Percentiles rank a stretch among this genome's conserved stretches.
Conservation (phyloP, 2,888 invertebrate species). For the Geophilus truncorum region DNA sequence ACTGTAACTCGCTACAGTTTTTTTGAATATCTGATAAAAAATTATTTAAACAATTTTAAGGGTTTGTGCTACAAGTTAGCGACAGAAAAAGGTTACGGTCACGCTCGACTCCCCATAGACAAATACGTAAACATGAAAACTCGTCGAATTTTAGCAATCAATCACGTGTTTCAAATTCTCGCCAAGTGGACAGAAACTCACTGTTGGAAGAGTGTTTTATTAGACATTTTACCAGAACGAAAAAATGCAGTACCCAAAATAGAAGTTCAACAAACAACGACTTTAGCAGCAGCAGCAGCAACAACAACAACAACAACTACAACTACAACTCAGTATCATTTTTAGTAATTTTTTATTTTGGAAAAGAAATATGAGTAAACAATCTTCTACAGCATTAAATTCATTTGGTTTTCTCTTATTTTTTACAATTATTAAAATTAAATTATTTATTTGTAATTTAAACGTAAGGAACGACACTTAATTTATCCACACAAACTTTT, state of each 20-base stretch:
- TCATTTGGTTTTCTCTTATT: too few relatives aligned
- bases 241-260: slow-evolving; percentile 58
- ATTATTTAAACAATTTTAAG: slow-evolving; percentile 49
- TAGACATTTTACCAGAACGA: slow-evolving; percentile 69
- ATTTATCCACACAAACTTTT: too few relatives aligned
- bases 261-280: not conserved
- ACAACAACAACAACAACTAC: too few relatives aligned
- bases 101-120: slow-evolving; percentile 80
- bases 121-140: slow-evolving; percentile 87
- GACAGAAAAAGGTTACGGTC: slow-evolving; percentile 65
- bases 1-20: not conserved
- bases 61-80: slow-evolving; percentile 82
- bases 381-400: not conserved
- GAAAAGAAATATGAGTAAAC: not conserved
- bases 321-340: too few relatives aligned
- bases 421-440: not conserved
- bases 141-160: slow-evolving; percentile 87
- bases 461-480: not conserved
- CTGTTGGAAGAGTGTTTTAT: slow-evolving; percentile 71
- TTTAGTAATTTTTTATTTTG: not conserved
- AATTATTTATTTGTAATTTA: slow-evolving; percentile 4
- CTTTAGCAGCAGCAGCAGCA: too few relatives aligned
- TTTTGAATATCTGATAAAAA: not conserved
- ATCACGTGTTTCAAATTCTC: slow-evolving; percentile 88
- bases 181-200: slow-evolving; percentile 68